Base-by-base conservation (phyloP, 1,140 invertebrate genomes). In the Drosophila yakuba region DNA sequence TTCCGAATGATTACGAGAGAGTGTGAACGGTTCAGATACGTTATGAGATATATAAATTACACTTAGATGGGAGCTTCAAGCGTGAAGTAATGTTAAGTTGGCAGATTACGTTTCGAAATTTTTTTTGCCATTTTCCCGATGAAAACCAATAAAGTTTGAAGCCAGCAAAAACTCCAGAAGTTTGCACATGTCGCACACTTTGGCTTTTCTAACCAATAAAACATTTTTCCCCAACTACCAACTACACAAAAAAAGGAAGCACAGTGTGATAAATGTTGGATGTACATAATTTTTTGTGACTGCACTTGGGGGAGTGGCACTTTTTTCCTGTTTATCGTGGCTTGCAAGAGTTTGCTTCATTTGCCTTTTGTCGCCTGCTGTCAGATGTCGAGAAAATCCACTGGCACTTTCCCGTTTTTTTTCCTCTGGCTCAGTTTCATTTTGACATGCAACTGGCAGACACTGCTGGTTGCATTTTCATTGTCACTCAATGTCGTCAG, bases 381-480 rank as follows among this genome's bases (percentile, higher is more conserved):
- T 72, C 74, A 56, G 61, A 47, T 38, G 52, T 73, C 60, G 43
- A 23, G 51, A 36, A 77, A 82, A 86, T 86, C 79, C 79, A 81
- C 67, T 84, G 35, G 60, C 62, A 47, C 59, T 63, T 32, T 77
- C 52, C 25, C 47, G 23, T 45, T 14, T 43, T 52, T 66, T n/a
- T 38, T 38, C n/a, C 20, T 45, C 38, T 25, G 38, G 23, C 44
- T 61, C 56, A 35, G 63, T 56, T 57, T 32, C 25, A 57, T 51
- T 61, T 62, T 72, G 82, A 88, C 82, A 73, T 68, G 66, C 64
- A 68, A 71, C 82, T 82, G 82, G 86, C 83, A 88, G 78, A 36
- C 78, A 61, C 56, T 71, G 64, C 47, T 71, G 43, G 66, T 50
- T 71, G 66, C 63, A 56, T 50, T 84, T 62, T 48, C 59, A 62